Percentiles rank a stretch among this genome's conserved stretches.
Conservation (phyloP, 2,888 invertebrate species). For the Drosophila greeni region DNA sequence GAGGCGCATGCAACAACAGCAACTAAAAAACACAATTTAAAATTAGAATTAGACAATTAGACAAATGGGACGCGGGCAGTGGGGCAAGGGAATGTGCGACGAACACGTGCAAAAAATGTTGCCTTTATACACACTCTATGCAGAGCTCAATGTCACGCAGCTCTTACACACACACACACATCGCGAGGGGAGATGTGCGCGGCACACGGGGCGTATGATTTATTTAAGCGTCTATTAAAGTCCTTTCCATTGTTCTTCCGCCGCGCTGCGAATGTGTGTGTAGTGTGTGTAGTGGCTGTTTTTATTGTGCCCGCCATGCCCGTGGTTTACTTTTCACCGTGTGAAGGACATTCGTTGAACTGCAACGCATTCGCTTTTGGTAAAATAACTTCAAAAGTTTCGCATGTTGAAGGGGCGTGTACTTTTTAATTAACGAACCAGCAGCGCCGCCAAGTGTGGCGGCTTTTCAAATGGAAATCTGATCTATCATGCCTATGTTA, state of each 20-base stretch:
- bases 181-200: constrained; percentile 26
- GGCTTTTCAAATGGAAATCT: constrained; percentile 35
- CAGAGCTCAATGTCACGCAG: constrained; percentile 62
- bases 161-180: constrained; percentile 13
- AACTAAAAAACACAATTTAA: constrained; percentile 57
- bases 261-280: constrained; percentile 11
- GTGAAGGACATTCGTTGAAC: constrained; percentile 63
- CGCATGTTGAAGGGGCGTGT: constrained; percentile 33
- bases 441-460: constrained; percentile 4
- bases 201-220: constrained; percentile 65
- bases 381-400: constrained; percentile 46
- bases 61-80: constrained; percentile 49
- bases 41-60: constrained; percentile 67
- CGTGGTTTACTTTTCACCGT: constrained; percentile 35
- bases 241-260: constrained; percentile 52
- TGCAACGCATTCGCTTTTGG: constrained; percentile 41
- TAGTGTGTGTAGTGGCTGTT: constrained; percentile 19
- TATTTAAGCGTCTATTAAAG: constrained; percentile 70
- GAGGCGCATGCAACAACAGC: constrained; percentile 25
- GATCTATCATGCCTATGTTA: constrained; percentile 19
- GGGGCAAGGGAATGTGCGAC: neutral
- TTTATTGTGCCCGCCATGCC: constrained; percentile 20
- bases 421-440: constrained; percentile 53
- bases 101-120: constrained; percentile 42
- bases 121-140: constrained; percentile 29